Base-by-base conservation (phyloP, 2,888 invertebrate species). In the Volucella zonaria region DNA sequence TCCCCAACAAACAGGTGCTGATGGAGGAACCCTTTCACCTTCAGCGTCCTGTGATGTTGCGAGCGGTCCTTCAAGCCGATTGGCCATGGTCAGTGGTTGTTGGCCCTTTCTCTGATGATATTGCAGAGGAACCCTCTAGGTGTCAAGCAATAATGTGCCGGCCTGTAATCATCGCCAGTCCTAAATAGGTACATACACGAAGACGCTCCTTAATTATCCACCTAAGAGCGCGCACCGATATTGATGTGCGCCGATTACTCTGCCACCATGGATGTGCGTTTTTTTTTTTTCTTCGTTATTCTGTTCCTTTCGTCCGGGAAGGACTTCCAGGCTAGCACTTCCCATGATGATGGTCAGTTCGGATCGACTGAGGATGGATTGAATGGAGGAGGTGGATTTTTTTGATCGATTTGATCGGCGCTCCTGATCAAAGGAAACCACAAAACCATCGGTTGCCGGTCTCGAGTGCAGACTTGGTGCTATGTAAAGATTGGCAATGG, bases 121-220 rank as follows among this genome's bases (percentile, higher is more conserved):
- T 68, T 86, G 78, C 85, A 88, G 88, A 31, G 31, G 31, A 71
- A 89, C 91, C 91, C 91, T 92, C 91, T 92, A 92, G 92, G 92
- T 92, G 92, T 92, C 91, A 92, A 91, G 91, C 91, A 92, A 92
- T 91, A 91, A 90, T 89, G 89, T 89, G 91, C 92, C 92, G 92
- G 91, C 90, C 92, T 92, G 90, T 92, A 92, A 92, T 92, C 92
- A 91, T 91, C 90, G 90, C 91, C 87, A 90, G 90, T 91, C 90
- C 91, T 91, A 91, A 91, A 91, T 92, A 91, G 91, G 91, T 89
- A 91, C 91, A 91, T 91, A 91, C 91, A 91, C 91, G 89, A 89
- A 88, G 89, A 89, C 90, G 90, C 90, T 90, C 91, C 91, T 92
- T 91, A 92, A 91, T 91, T 91, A 92, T 91, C 89, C 89, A 31